phyloP scores from a whole-genome alignment of 1,140 invertebrate genomes.

The Popillia japonica region DNA sequence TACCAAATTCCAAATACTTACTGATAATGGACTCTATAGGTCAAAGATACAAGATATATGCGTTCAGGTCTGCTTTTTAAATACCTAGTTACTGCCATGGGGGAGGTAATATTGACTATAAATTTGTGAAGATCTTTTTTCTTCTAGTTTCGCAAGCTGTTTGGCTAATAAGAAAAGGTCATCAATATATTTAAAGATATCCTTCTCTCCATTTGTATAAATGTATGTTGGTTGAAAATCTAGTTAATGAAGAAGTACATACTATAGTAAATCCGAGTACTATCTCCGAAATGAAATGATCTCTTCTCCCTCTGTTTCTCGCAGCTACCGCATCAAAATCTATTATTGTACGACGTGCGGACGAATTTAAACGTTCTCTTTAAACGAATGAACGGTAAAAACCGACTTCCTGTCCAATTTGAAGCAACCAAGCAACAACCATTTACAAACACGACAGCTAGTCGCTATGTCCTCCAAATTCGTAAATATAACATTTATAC shows the following conservation, averaged over 20 bases:
- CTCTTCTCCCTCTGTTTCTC: not conserved
- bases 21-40: constrained; percentile 22
- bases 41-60: not conserved
- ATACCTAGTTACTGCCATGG: not conserved
- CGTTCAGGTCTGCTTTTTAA: not conserved
- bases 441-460: not conserved
- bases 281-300: constrained; percentile 7
- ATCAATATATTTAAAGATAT: no score
- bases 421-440: constrained; percentile 7
- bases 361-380: constrained; percentile 30
- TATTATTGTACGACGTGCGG: constrained; percentile 19
- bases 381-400: constrained; percentile 31
- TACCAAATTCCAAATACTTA: constrained; percentile 27
- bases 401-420: constrained; percentile 34
- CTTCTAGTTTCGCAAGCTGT: no score
- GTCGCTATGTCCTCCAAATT: constrained; percentile 22
- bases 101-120: no score
- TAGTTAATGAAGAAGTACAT: not conserved
- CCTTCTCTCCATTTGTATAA: no score
- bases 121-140: no score
- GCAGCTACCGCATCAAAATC: constrained; percentile 15
- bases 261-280: not conserved
- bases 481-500: constrained; percentile 16
- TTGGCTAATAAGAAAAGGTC: no score
- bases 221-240: not conserved